Evolutionary conservation across 1,140 invertebrate species (phyloP), one percentile per base, ranked within the genome.

Genomic region (Bemisia tabaci): DNA sequence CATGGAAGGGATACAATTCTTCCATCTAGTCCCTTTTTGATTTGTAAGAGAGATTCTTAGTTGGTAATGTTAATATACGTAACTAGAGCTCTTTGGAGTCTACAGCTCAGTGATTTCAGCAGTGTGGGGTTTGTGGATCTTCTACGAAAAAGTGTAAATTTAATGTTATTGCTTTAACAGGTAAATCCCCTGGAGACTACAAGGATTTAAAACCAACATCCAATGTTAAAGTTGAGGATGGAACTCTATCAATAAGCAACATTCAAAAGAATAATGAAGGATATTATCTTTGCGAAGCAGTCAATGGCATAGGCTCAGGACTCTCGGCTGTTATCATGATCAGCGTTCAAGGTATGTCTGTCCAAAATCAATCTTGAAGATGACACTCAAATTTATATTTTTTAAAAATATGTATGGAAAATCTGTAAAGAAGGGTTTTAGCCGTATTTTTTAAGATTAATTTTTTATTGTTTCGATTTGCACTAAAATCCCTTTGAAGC

Each of bases 251-350:
- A 33, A 91, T 97, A 73, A 85, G 86, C 72, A 91, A 94, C 71
- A 94, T 95, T 71, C 87, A 91, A 75, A 95, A 95, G 78, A 88
- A 85, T 1, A 94, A 95, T 74, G 91, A 95, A 82, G 93, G 93
- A 9, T 94, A 95, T 76, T 97, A 96, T 78, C 80, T 97, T 23
- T 98, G 95, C 76, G 93, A 97, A 80, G 93, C 94, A 61, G 91
- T 92, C 26, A 98, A 98, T 78, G 92, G 92, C 71, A 95, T 98
- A 74, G 94, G 94, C 64, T 91, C 92, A 70, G 93, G 92, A 72
- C 81, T 97, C 17, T 92, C 93, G 59, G 94, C 94, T 73, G 92
- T 95, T 11, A 92, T 95, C 72, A 83, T 92, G 68, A 90, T 97
- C 66, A 92, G 90, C 63, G 94, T 97, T 33, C 92, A 95, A 84